These are phyloP conservation scores for Orgyia antiqua DNA, from an alignment of 2,888 invertebrate genomes.

Conservation along the genomic window DNA sequence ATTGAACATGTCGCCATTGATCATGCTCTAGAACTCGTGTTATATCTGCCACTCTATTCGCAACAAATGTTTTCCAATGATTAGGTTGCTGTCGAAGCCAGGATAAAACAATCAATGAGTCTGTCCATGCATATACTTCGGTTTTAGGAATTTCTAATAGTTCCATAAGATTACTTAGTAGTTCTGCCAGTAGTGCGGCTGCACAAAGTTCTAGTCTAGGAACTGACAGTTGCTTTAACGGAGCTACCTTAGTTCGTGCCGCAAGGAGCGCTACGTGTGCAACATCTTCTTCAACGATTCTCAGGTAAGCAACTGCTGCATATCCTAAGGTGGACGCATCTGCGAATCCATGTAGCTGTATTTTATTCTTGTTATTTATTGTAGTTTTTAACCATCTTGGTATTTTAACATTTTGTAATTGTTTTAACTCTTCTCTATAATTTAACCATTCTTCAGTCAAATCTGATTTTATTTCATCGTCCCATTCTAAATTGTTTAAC, in stretches of 20 bases:
- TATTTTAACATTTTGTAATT: neutral
- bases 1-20: no score
- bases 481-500: neutral
- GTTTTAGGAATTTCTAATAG: no score
- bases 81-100: no score
- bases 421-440: neutral
- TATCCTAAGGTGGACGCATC: neutral
- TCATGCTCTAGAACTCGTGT: no score
- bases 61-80: conserved; percentile 11
- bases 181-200: neutral
- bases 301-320: neutral
- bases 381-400: neutral
- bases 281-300: neutral
- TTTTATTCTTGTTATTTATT: neutral
- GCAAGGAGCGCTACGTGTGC: neutral
- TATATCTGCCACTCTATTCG: no score
- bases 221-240: neutral
- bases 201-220: neutral
- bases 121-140: no score
- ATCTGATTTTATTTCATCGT: no score
- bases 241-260: neutral
- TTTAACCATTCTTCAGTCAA: neutral
- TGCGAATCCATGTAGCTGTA: neutral
- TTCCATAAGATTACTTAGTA: neutral
- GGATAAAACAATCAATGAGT: no score